A percentile compares a stretch with the other conserved stretches of the same genome.
These are phyloP conservation scores for Onychomys leucogaster DNA, from an alignment of 2,797 vertebrate genomes.

Conservation along the genomic window DNA sequence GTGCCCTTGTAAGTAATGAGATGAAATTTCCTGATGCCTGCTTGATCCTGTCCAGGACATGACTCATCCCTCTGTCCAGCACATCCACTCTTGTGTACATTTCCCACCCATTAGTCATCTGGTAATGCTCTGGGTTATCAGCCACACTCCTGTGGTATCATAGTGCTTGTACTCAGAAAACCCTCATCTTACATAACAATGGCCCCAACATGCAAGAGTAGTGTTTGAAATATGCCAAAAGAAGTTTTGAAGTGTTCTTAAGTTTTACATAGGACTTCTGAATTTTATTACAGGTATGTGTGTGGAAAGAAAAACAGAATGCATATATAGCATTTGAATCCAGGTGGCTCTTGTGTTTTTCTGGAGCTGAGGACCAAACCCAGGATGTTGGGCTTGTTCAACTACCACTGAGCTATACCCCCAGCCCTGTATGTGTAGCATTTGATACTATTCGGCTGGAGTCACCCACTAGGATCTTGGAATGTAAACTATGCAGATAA, in stretches of 20 bases:
- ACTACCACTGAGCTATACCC: neutral
- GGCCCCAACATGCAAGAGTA: neutral
- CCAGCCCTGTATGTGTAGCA: neutral
- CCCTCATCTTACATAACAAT: neutral
- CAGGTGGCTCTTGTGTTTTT: neutral
- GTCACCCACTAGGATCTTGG: neutral
- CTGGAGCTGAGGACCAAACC: neutral
- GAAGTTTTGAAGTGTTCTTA: neutral
- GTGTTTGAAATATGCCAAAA: neutral
- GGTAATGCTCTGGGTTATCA: neutral
- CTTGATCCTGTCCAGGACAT: neutral
- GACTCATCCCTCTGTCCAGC: neutral
- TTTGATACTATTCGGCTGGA: neutral
- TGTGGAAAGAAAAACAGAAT: neutral
- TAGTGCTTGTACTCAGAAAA: neutral
- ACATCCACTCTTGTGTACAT: neutral
- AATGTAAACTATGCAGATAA: neutral
- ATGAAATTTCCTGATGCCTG: neutral
- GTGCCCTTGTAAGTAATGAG: neutral
- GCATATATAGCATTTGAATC: neutral
- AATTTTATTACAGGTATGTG: neutral
- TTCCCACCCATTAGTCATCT: constrained; percentile 1
- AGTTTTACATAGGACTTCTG: neutral
- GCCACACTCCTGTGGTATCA: neutral
- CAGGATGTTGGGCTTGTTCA: neutral